phyloP scores from a whole-genome alignment of 2,888 invertebrate species.

The Anoncus sp. region DNA sequence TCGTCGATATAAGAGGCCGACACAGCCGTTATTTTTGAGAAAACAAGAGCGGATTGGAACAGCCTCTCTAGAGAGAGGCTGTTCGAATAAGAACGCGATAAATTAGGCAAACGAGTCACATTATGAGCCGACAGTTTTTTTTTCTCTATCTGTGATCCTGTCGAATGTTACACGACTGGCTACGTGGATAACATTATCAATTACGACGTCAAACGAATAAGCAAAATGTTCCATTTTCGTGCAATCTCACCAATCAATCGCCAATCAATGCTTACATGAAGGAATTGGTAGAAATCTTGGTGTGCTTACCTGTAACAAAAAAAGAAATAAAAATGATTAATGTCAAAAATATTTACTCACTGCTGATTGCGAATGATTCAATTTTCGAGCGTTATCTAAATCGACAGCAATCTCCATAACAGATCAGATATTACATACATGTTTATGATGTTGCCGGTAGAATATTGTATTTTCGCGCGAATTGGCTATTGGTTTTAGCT shows the following conservation, averaged over 20 bases:
- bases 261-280: not conserved
- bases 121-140: not conserved
- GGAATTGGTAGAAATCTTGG: conserved; percentile 3
- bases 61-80: no score
- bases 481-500: not conserved
- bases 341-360: not conserved
- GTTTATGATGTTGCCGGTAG: not conserved
- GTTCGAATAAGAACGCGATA: not conserved
- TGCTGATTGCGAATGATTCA: not conserved
- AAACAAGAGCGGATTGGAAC: not conserved
- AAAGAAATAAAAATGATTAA: conserved; percentile 8
- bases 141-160: not conserved
- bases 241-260: conserved; percentile 11
- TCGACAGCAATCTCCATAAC: not conserved
- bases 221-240: not conserved
- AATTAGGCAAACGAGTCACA: not conserved
- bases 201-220: not conserved
- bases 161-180: not conserved
- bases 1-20: not conserved
- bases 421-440: not conserved
- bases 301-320: conserved; percentile 56
- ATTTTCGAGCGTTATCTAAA: not conserved
- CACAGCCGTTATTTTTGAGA: not conserved
- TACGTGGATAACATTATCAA: not conserved
- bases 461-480: not conserved